Conservation (phyloP, 2,888 invertebrate genomes). For the Trichacis sp. region DNA sequence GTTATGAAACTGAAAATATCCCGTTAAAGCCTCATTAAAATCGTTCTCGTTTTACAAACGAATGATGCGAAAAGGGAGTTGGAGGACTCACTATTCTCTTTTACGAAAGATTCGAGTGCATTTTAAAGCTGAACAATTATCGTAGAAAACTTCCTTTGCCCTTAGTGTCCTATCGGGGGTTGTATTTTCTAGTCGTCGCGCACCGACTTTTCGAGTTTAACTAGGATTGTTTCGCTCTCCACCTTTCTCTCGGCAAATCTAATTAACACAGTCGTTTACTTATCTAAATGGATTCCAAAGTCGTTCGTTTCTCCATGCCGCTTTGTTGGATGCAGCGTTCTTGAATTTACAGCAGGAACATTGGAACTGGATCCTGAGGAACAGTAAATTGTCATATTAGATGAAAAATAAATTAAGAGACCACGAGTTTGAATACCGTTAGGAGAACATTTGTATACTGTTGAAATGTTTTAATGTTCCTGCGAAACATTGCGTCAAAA, state of each 20-base stretch:
- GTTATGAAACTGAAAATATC: slow-evolving; percentile 21
- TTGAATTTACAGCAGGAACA: slow-evolving; percentile 31
- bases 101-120: slow-evolving; percentile 43
- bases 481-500: no score
- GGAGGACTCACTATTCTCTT: no score
- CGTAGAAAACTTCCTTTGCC: slow-evolving; percentile 40
- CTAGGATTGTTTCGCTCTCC: slow-evolving; percentile 54
- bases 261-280: slow-evolving; percentile 64
- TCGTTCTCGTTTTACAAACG: slow-evolving; percentile 39
- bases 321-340: slow-evolving; percentile 37
- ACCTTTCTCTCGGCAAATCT: slow-evolving; percentile 59
- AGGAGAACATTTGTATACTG: no score
- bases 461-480: no score
- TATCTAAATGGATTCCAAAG: slow-evolving; percentile 61
- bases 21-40: slow-evolving; percentile 40
- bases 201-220: slow-evolving; percentile 49
- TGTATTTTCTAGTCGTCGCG: slow-evolving; percentile 47
- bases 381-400: no score
- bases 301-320: slow-evolving; percentile 51
- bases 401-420: no score
- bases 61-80: no score
- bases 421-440: no score
- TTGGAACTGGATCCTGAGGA: no score
- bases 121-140: slow-evolving; percentile 48
- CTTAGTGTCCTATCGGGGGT: slow-evolving; percentile 39